Base-by-base conservation (phyloP, 2,888 invertebrate genomes). In the Dasysyrphus tricinctus region DNA sequence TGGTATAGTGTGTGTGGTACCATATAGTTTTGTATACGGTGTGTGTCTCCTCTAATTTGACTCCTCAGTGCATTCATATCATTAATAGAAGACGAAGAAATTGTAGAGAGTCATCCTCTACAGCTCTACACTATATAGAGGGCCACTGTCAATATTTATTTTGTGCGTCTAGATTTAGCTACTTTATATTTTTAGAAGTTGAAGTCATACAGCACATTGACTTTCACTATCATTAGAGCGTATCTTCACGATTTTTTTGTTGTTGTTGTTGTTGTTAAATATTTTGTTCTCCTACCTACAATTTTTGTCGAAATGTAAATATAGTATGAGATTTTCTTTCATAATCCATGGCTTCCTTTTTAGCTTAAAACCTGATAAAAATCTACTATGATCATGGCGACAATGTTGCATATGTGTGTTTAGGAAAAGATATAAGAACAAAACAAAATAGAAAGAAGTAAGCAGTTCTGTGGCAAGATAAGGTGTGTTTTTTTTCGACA, bases 221-320 rank as follows among this genome's bases (percentile, higher is more conserved):
- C 82, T 86, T 86, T 86, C 82, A 86, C 86, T 86, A 86, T 86
- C 86, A 79, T 81, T 81, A 72, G 86, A 86, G 86, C 82, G 86
- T 79, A 86, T 86, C 86, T 86, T 82, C 78, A 82, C 67, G 75
- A 78, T 49, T 73, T 11, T n/a, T 61, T 7, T 24, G 6, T 9
- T 51, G 29, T 51, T 51, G 16, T 49, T 9, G 19, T 61, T 59
- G 65, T 47, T 44, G 5, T 7, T 69, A 42, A 61, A 80, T 80
- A 8, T 11, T 39, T 11, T 8, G 11, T 39, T 39, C 37, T 39
- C 37, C 11, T 39, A 42, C 11, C n/a, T 32, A 32, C 32, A 32
- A 39, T 16, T 47, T 78, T 86, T 70, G 16, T 37, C 59, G 63
- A 86, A 85, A 85, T 80, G 77, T 85, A 85, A 85, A 85, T 85